Base-by-base conservation (phyloP, 2,113 vertebrate species). In the Lasiurus borealis region DNA sequence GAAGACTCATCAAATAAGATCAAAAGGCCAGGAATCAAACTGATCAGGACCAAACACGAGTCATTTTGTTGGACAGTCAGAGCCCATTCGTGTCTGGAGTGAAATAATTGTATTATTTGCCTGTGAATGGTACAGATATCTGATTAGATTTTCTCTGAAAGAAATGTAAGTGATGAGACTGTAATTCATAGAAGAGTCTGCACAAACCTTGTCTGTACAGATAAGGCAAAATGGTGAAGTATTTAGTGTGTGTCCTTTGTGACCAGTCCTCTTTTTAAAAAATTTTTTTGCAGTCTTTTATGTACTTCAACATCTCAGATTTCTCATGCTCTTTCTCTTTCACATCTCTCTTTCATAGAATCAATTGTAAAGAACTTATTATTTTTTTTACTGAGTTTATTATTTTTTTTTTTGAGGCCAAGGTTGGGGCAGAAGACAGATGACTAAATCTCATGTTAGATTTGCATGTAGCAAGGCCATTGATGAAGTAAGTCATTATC, bases 71-170 rank as follows among this genome's bases (percentile, higher is more conserved):
- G 44, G 4, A 34, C 15, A 50, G 21, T 71, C 64, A 84, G 76
- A 72, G 18, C 8, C 59, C 23, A 34, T 1, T 54, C 12, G 23
- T 85, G 19, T 48, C 19, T 36, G 48, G 54, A 27, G 34, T 11
- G 6, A 73, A 78, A 84, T 40, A 59, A 46, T 62, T 83, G 40
- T 54, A 68, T 87, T 86, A 4, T 75, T 36, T 62, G 69, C 54
- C 64, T 31, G 44, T 2, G 48, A 44, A 40, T 40, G 54, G 66
- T 78, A 54, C 10, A 50, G 16, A 50, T 25, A 2, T 82, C 50
- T 68, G 44, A 68, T 83, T 78, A 36, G 52, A 25, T 44, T 83
- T 95, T 84, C 29, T 86, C n/a, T 80, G 69, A 89, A 88, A 54
- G 34, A 8, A 90, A 88, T 36, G 34, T 23, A 90, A 77, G 27